Evolutionary conservation across 2,113 vertebrate genomes (phyloP), one percentile per base, ranked within the genome.

Genomic region (Etheostoma cragini): DNA sequence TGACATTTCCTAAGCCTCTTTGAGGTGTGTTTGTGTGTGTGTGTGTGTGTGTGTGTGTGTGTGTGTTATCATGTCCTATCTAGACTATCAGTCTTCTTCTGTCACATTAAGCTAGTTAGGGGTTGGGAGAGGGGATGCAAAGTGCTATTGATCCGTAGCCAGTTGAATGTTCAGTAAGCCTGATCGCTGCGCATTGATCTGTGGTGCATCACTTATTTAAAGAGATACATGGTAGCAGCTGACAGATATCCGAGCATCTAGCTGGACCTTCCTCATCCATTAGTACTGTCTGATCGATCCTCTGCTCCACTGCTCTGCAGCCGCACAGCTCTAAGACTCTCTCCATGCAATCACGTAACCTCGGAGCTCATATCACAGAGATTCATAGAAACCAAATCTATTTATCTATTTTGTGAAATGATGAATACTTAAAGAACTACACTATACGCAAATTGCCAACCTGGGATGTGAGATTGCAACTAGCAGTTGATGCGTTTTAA

Each of bases 81-180:
- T 72, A 30, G 30, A 30, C 81, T 77, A 81, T 89, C 69, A 71
- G 60, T 86, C 88, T 73, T 75, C 71, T 19, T 70, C 77, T 84
- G 80, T 92, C 86, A 88, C 85, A 86, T 91, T 89, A 85, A 79
- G 80, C 81, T 64, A 60, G 73, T 90, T 84, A 72, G 67, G 75
- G 74, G 71, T 35, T 33, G n/a, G 72, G 38, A 60, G 78, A 72
- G 61, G 26, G 82, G 73, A 82, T 56, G 58, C 86, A 89, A 91
- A 93, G 87, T 80, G 81, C 69, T 93, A 93, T 94, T 88, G 92
- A 93, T 94, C 83, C 60, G 17, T 0, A n/a, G 69, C 76, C 83
- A 50, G 65, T 87, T 89, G 74, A 90, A 88, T 64, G 82, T 78
- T 83, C 80, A 80, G 79, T n/a, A 60, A 74, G 69, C 80, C 73